A percentile compares a stretch with the other conserved stretches of the same genome.
These are phyloP conservation scores for Zoroaster sp. DNA, from an alignment of 53 echinoderm and acorn worm genomes.

Conservation along the genomic window DNA sequence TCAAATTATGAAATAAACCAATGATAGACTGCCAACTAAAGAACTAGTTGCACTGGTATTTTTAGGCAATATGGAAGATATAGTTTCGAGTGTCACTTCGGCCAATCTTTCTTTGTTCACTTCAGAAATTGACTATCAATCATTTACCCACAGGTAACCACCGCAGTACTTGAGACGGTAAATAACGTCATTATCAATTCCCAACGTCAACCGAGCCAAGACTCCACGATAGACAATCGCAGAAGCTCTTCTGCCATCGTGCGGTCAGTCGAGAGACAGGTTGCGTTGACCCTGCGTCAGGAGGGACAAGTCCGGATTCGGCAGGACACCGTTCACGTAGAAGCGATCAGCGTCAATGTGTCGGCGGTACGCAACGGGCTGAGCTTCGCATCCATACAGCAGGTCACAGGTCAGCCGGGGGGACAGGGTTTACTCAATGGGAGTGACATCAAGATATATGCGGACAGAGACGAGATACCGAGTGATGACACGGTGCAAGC, in stretches of 20 bases:
- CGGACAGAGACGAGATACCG: not conserved
- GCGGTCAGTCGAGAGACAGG: not conserved
- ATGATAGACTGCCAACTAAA: too few species aligned
- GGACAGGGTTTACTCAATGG: not conserved
- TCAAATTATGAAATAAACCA: not conserved
- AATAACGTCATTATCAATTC: not conserved
- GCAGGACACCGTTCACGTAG: conserved; percentile 25
- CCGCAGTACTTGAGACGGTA: conserved; percentile 1
- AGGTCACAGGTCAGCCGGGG: not conserved
- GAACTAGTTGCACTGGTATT: too few species aligned
- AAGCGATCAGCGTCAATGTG: conserved; percentile 12
- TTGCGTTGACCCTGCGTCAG: not conserved
- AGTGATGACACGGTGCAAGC: not conserved
- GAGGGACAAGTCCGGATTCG: not conserved
- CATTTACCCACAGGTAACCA: not conserved
- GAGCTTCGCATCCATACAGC: not conserved
- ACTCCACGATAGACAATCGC: not conserved
- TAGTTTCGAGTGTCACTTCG: too few species aligned
- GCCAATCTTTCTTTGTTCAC: too few species aligned
- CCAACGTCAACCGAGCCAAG: too few species aligned
- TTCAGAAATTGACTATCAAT: not conserved
- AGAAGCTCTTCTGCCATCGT: conserved; percentile 16
- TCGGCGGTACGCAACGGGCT: not conserved
- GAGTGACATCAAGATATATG: not conserved
- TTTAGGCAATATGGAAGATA: too few species aligned